Evolutionary conservation across 2,888 invertebrate genomes (phyloP).

Genomic region (Diploptera punctata): DNA sequence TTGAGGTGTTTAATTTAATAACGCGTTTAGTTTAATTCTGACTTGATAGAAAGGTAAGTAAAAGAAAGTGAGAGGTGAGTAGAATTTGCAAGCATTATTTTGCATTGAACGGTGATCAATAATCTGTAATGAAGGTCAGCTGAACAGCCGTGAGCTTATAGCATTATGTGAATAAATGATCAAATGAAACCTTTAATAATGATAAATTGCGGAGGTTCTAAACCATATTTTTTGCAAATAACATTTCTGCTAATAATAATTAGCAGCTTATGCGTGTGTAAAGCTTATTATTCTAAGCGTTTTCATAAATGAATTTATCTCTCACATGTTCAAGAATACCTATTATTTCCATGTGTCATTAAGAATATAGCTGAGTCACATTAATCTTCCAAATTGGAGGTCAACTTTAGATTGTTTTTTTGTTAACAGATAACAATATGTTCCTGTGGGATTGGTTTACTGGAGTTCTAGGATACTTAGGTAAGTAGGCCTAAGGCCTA

Average conservation of each 20-base stretch:
- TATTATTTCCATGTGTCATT: background rate
- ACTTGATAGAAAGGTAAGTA: slow-evolving; percentile 1
- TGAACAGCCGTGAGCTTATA: background rate
- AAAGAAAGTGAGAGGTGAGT: background rate
- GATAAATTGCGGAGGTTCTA: too few relatives aligned
- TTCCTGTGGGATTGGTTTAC: slow-evolving; percentile 97
- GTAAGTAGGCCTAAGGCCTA: too few relatives aligned
- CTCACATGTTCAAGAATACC: too few relatives aligned
- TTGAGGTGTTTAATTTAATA: background rate
- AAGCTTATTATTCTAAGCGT: background rate
- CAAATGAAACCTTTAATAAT: too few relatives aligned
- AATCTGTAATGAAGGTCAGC: slow-evolving; percentile 9
- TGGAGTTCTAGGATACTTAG: slow-evolving; percentile 91
- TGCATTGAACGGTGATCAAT: too few relatives aligned
- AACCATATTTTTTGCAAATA: background rate
- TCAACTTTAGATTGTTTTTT: background rate
- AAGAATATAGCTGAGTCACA: slow-evolving; percentile 35
- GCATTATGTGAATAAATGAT: background rate
- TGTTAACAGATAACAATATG: slow-evolving; percentile 60
- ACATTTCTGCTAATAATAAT: background rate
- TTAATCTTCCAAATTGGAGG: background rate
- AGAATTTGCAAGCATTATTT: too few relatives aligned
- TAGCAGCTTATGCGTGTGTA: background rate
- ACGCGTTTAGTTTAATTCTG: background rate
- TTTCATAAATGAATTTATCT: too few relatives aligned